Conservation (phyloP, 1,140 invertebrate species). For the Pseudomyrmex sp. region DNA sequence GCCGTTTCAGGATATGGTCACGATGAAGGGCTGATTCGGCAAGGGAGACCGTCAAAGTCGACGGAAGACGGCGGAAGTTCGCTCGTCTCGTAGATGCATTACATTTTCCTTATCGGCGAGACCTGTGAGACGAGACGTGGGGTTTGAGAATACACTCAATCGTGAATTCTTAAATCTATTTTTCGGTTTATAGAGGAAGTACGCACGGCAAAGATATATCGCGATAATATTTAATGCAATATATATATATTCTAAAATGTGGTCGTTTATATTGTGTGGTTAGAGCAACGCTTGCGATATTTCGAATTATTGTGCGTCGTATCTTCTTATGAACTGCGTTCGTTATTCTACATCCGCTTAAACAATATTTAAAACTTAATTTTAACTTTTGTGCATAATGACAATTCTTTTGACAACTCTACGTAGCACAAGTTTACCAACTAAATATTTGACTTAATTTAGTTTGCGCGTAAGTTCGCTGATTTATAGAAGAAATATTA, state of each 20-base stretch:
- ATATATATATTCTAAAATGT: background rate
- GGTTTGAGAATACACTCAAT: conserved; percentile 36
- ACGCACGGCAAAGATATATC: background rate
- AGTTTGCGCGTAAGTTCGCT: no score
- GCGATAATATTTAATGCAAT: background rate
- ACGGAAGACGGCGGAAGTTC: conserved; percentile 46
- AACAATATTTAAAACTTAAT: background rate
- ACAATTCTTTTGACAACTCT: no score
- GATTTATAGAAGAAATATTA: no score
- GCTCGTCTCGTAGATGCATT: conserved; percentile 60
- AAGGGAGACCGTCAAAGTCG: conserved; percentile 30
- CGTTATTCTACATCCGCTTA: background rate
- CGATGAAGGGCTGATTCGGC: background rate
- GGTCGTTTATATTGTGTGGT: background rate
- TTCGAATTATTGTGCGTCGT: background rate
- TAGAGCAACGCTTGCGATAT: background rate
- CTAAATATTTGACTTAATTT: no score
- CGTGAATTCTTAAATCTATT: conserved; percentile 65
- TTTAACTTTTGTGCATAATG: no score
- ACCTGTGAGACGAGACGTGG: conserved; percentile 22
- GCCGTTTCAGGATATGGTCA: conserved; percentile 13
- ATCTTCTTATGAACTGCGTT: background rate
- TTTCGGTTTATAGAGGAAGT: background rate
- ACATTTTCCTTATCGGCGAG: conserved; percentile 63
- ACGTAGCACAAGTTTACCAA: no score